A percentile compares a stretch with the other conserved stretches of the same genome.
These are phyloP conservation scores for Dipodomys stephensi DNA, from an alignment of 2,113 vertebrate genomes.

Conservation along the genomic window DNA sequence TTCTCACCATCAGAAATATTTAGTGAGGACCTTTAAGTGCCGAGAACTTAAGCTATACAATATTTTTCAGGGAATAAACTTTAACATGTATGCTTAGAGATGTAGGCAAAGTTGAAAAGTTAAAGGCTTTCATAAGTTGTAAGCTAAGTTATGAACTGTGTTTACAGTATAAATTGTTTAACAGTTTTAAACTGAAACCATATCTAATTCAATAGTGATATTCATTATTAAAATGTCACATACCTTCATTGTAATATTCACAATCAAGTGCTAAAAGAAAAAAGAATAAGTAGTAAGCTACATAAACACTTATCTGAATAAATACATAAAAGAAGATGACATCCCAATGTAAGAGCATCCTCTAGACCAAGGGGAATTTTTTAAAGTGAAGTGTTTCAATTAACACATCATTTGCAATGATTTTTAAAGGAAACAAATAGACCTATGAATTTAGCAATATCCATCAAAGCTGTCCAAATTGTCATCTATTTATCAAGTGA, in stretches of 20 bases:
- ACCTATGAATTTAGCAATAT: slow-evolving; percentile 4
- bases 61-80: not conserved
- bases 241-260: slow-evolving; percentile 99
- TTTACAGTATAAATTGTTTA: not conserved
- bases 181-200: slow-evolving; percentile 10
- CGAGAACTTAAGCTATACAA: not conserved
- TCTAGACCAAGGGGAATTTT: slow-evolving; percentile 40
- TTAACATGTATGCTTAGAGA: slow-evolving; percentile 14
- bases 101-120: not conserved
- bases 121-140: not conserved
- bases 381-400: slow-evolving; percentile 1
- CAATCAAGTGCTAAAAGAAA: slow-evolving; percentile 94
- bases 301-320: not conserved
- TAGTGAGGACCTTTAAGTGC: not conserved
- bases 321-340: slow-evolving; percentile 7
- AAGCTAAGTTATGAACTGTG: not conserved
- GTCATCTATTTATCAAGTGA: slow-evolving; percentile 21
- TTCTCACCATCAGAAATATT: slow-evolving; percentile 4
- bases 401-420: slow-evolving; percentile 35
- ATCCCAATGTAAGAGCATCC: not conserved
- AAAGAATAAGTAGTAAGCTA: slow-evolving; percentile 43
- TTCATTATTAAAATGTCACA: slow-evolving; percentile 66
- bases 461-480: not conserved
- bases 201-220: not conserved
- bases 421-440: slow-evolving; percentile 24